Conservation (phyloP, 2,113 vertebrate genomes). For the Triplophysa dalaica region DNA sequence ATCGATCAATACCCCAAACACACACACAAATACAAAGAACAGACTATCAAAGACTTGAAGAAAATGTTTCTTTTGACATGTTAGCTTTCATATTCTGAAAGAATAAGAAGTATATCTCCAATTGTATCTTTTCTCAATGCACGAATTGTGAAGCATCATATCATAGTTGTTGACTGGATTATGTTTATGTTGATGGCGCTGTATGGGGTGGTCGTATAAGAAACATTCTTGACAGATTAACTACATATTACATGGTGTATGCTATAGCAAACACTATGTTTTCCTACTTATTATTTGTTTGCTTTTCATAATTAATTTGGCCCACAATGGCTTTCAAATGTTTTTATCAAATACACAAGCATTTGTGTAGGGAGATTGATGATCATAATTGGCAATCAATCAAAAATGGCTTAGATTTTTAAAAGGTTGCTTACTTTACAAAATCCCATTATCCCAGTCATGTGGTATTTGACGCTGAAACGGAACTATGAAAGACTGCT, state of each 20-base stretch:
- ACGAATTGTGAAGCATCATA: slow-evolving; percentile 27
- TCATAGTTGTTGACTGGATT: slow-evolving; percentile 36
- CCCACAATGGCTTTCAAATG: neutral
- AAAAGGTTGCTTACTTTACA: neutral
- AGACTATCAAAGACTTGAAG: slow-evolving; percentile 51
- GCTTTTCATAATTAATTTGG: neutral
- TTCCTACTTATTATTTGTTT: neutral
- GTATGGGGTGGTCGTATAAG: slow-evolving; percentile 50
- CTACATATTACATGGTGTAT: neutral
- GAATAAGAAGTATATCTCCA: slow-evolving; percentile 1
- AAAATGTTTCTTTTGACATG: slow-evolving; percentile 1
- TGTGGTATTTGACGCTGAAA: neutral
- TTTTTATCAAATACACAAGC: neutral
- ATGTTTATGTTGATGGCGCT: slow-evolving; percentile 53
- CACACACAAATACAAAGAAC: slow-evolving; percentile 27
- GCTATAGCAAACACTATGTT: neutral
- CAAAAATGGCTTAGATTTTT: neutral
- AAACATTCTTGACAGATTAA: neutral
- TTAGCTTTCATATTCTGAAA: slow-evolving; percentile 3
- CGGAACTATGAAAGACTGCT: neutral
- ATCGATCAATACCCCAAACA: neutral
- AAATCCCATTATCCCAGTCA: neutral
- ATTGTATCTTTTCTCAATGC: slow-evolving; percentile 40
- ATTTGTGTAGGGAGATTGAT: neutral
- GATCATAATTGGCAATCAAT: neutral